Evolutionary conservation across 2,888 invertebrate species (phyloP), one percentile per base, ranked within the genome.

Genomic region (Fragum whitleyi): DNA sequence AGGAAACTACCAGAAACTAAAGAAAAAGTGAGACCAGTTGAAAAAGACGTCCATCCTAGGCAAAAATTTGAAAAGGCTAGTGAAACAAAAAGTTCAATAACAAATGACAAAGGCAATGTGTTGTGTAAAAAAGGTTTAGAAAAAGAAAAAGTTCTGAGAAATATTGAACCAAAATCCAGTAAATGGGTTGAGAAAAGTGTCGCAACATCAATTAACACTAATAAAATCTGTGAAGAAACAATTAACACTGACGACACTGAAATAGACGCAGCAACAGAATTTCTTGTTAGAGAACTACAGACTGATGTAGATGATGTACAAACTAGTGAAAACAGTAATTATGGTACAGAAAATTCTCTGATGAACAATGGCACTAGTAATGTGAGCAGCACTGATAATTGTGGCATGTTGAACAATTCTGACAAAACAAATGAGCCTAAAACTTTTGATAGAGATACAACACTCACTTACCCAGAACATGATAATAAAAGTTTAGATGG

Each of bases 211-310:
- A 14, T 26, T 32, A n/a, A 29, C 16, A 14, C 55, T 1, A 32
- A 51, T 53, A 9, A 36, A 36, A 9, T 36, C 5, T 6, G 32
- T 36, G 32, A 36, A 36, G 32, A 36, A 6, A 36, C 3, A 36
- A 9, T 3, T 36, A 36, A 36, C 32, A 36, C 3, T 36, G 32
- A 3, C 9, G 9, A 36, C 32, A 3, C 3, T 28, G 70, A 51
- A 29, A 51, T 14, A 29, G 28, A 29, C 29, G 32, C 71, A 39
- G 71, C 65, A 11, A 65, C 65, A 42, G 65, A 39, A 0, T 65
- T 65, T n/a, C 42, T 65, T n/a, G 9, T 65, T 23, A 65, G 21
- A 42, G 42, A 65, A n/a, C n/a, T 65, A 9, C n/a, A 42, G 36
- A 3, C 21, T 14, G 65, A 23, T 16, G 14, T 2, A 2, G 47